Evolutionary conservation across 2,797 vertebrate species (phyloP), one percentile per base, ranked within the genome.

Genomic region (Xerus rutilus): DNA sequence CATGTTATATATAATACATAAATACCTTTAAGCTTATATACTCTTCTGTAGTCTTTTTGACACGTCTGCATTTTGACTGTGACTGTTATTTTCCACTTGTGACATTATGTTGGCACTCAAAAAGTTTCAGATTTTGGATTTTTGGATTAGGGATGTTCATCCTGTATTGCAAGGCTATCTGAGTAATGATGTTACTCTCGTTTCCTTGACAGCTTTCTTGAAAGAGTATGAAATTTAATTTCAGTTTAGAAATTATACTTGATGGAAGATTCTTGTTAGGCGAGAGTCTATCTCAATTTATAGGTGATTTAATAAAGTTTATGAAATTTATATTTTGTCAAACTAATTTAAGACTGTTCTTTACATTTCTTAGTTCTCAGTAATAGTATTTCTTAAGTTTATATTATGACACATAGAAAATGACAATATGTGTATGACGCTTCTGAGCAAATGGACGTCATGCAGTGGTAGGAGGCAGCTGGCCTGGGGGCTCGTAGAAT

Each of bases 281-380:
- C 65, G 21, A 88, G 17, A 13, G 77, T 21, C 35, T 25, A 32
- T 74, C 17, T 74, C 49, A 54, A 70, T 59, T 85, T 59, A 18
- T 32, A 74, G 49, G 39, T 70, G 57, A 74, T 86, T 89, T 67
- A 84, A 78, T 78, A 17, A 81, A 65, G 28, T 57, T 84, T 54
- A 45, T 81, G 18, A 67, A 65, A 25, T 45, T 89, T 76, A 14
- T 52, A 65, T 94, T 93, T 95, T 86, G 54, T 78, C 23, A 76
- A 28, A 52, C 18, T 85, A 14, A 70, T 49, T 52, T 89, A 43
- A 83, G 62, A 47, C 14, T 39, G 8, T 65, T 52, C 20, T 72
- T 9, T 45, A 32, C 32, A 69, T 89, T 69, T 30, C 52, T 65
- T 74, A 52, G 17, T 73, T 95, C 79, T 70, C 11, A 39, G 8